Evolutionary conservation across 2,888 invertebrate species (phyloP).

Genomic region (Drosophila melanocephala): DNA sequence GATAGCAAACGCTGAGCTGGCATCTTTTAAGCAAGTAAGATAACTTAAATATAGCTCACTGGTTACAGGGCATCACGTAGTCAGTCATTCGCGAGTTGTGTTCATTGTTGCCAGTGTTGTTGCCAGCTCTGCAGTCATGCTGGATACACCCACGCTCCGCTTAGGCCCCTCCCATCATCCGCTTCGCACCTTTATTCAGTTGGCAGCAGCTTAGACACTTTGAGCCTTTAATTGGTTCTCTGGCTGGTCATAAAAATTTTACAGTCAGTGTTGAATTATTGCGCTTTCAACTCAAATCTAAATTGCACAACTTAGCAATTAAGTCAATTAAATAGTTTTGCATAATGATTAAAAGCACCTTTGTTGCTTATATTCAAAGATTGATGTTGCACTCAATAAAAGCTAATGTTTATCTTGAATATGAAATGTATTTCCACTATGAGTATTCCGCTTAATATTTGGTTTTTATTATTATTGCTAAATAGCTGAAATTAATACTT

Average conservation of each 20-base stretch:
- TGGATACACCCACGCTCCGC: neutral
- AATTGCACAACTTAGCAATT: neutral
- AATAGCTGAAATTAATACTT: neutral
- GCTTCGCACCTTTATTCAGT: constrained; percentile 21
- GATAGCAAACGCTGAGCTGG: neutral
- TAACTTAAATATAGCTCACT: too few species aligned
- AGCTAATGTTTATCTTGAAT: neutral
- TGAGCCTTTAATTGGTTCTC: constrained; percentile 57
- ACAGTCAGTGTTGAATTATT: constrained; percentile 32
- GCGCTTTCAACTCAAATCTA: neutral
- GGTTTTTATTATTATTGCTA: neutral
- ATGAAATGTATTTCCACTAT: too few species aligned
- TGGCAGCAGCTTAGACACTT: constrained; percentile 48
- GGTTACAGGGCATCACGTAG: neutral
- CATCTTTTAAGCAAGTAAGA: too few species aligned
- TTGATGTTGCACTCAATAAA: neutral
- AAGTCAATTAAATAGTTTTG: neutral
- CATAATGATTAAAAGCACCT: neutral
- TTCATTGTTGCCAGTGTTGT: neutral
- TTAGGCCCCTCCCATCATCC: neutral
- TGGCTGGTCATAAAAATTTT: constrained; percentile 47
- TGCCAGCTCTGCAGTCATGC: constrained; percentile 19
- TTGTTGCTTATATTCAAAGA: neutral
- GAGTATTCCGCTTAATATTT: too few species aligned
- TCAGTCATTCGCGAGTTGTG: neutral